Base-by-base conservation (phyloP, 1,140 invertebrate species). In the Dicyema japonicum region DNA sequence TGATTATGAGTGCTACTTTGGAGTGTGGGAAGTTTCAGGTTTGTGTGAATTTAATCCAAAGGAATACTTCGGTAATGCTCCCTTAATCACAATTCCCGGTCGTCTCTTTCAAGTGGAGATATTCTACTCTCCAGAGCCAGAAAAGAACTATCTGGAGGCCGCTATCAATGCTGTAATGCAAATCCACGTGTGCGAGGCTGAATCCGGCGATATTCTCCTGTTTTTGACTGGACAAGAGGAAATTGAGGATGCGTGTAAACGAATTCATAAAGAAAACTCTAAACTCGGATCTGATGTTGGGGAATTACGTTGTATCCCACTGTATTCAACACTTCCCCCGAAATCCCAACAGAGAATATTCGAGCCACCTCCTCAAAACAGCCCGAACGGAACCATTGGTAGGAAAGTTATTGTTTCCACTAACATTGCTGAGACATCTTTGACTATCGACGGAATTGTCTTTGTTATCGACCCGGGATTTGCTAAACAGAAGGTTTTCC, bases 401-500 rank as follows among this genome's bases (percentile, higher is more conserved):
- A 57, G 78, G 12, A 90, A 92, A 33, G 44, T 82, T 13, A 82
- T 97, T 0, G 75, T 97, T 0, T 90, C 82, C 0, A 97, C 88
- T 0, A 97, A 97, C 44, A 94, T 97, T 38, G 88, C 88, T 0
- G 88, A 97, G 58, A 97, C 88, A 0, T 94, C 82, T 0, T 54
- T 97, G 3, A 97, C 88, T 1, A 97, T 97, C 40, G 88, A 97
- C 44, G 88, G 88, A 31, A 80, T 97, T n/a, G 85, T 94, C 4
- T 97, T 90, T 56, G 88, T 97, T 1, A 94, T 97, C 42, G 88
- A 97, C 58, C 82, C 88, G n/a, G 88, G 88, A 9, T 97, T 97
- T 59, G 76, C 82, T 1, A 97, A 97, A 49, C 88, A 97, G 49
- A 97, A 90, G 56, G 70, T 65, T 19, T 21, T 8, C 24, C 26